Evolutionary conservation across 2,113 vertebrate genomes (phyloP), one percentile per base, ranked within the genome.

Genomic region (Eidolon helvum): DNA sequence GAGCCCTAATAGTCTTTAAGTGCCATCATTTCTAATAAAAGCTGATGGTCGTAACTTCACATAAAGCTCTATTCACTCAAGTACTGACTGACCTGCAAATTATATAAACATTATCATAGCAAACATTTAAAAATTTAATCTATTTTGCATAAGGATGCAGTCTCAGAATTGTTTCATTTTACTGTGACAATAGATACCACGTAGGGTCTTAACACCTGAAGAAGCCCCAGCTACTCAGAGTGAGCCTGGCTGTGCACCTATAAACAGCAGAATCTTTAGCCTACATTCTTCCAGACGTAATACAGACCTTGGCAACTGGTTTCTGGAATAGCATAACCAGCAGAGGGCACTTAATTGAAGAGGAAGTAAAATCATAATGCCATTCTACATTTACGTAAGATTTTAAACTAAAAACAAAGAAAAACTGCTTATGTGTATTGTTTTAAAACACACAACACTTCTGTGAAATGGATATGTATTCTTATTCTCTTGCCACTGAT

Each of bases 391-490:
- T 92, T 57, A 84, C 5, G 5, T 71, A 79, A 53, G 18, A 79
- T n/a, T 94, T 87, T 18, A 59, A 79, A 91, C 33, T 72, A 43
- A 93, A 87, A 90, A 45, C 26, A 74, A 74, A 91, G 26, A 68
- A n/a, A 77, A 50, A 40, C 4, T 26, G 48, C n/a, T 28, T 33
- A 53, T 33, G 2, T 5, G n/a, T 78, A n/a, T 55, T 48, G 55
- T 71, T 57, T 22, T 21, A 33, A 79, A 71, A 74, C 7, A 35
- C 10, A 16, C 10, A 78, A 55, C 5, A 59, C 22, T 75, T 68
- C 55, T 38, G 26, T 79, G 72, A 71, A 26, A 85, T 38, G 26
- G 2, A 33, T 8, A 38, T 9, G 10, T 50, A 45, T 74, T 72
- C 26, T 53, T 63, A 88, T 74, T 30, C 35, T 7, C 71, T 16